A percentile compares a stretch with the other conserved stretches of the same genome.
Conservation (phyloP, 2,888 invertebrate species). For the Apodemia zela region DNA sequence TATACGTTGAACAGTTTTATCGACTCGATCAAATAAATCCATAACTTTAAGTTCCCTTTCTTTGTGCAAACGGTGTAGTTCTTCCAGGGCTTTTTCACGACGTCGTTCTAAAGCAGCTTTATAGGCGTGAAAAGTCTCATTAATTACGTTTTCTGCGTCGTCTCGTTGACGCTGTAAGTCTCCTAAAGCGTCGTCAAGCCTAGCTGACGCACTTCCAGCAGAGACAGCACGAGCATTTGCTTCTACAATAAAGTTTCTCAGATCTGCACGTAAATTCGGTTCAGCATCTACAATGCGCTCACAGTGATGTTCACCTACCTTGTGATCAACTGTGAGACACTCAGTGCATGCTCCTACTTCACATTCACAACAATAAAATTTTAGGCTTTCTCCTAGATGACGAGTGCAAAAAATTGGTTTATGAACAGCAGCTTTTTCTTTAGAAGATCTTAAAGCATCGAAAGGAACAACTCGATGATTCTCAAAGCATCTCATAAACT, state of each 20-base stretch:
- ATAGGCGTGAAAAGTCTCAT: slow-evolving; percentile 89
- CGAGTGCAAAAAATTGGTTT: slow-evolving; percentile 92
- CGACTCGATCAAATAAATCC: slow-evolving; percentile 91
- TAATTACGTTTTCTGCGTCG: slow-evolving; percentile 90
- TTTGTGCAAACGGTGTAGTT: slow-evolving; percentile 88
- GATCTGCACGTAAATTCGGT: slow-evolving; percentile 87
- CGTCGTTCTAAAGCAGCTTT: slow-evolving; percentile 90
- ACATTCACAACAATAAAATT: slow-evolving; percentile 93
- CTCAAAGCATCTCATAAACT: slow-evolving; percentile 98
- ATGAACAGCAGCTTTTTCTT: slow-evolving; percentile 90
- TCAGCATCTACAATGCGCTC: slow-evolving; percentile 91
- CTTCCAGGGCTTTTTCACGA: slow-evolving; percentile 86
- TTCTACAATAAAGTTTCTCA: slow-evolving; percentile 87
- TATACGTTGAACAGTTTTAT: slow-evolving; percentile 90
- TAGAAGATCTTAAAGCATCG: slow-evolving; percentile 90
- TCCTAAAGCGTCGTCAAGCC: slow-evolving; percentile 88
- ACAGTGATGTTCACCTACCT: slow-evolving; percentile 90
- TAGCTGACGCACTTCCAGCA: slow-evolving; percentile 87
- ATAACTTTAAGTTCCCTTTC: slow-evolving; percentile 93
- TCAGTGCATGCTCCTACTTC: slow-evolving; percentile 93
- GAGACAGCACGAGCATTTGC: slow-evolving; percentile 87
- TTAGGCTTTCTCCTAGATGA: slow-evolving; percentile 91
- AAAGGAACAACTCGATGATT: slow-evolving; percentile 94
- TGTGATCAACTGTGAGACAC: slow-evolving; percentile 91
- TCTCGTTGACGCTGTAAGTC: slow-evolving; percentile 94